Conservation (phyloP, 2,113 vertebrate genomes). For the Spermophilus dauricus region DNA sequence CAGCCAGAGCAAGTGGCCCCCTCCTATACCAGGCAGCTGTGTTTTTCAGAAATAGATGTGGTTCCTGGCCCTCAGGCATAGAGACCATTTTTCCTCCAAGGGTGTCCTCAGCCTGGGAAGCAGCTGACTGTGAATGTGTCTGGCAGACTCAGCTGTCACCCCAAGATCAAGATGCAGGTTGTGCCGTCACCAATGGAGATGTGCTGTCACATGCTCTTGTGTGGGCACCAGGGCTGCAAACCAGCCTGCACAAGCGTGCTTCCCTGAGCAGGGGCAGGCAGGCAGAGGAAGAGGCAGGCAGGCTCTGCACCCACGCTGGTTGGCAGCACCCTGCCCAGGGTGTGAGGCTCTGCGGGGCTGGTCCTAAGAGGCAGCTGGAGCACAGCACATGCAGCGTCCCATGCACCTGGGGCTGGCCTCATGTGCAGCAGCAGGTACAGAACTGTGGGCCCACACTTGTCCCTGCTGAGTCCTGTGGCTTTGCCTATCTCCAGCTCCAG, state of each 20-base stretch:
- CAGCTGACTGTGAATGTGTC: background rate
- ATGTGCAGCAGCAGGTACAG: accelerated
- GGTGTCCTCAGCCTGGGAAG: background rate
- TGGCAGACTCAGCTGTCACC: background rate
- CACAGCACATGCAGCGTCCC: too few species aligned
- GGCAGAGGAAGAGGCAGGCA: background rate
- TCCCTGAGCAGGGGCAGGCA: background rate
- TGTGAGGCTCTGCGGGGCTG: too few species aligned
- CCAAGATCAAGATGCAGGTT: accelerated
- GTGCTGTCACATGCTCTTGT: too few species aligned
- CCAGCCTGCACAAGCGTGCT: background rate
- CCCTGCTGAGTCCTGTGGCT: background rate
- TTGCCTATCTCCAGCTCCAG: background rate
- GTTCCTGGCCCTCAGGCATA: background rate
- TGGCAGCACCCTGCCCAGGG: too few species aligned
- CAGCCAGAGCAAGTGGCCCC: background rate
- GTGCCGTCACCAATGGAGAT: background rate
- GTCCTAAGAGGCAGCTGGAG: background rate
- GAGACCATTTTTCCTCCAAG: background rate
- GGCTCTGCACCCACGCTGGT: background rate
- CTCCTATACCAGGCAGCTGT: background rate
- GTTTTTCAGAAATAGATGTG: background rate
- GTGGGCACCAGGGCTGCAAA: accelerated
- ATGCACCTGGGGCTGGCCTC: accelerated
- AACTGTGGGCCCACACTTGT: accelerated